Conservation (phyloP, 2,113 vertebrate species). For the Lates calcarifer region DNA sequence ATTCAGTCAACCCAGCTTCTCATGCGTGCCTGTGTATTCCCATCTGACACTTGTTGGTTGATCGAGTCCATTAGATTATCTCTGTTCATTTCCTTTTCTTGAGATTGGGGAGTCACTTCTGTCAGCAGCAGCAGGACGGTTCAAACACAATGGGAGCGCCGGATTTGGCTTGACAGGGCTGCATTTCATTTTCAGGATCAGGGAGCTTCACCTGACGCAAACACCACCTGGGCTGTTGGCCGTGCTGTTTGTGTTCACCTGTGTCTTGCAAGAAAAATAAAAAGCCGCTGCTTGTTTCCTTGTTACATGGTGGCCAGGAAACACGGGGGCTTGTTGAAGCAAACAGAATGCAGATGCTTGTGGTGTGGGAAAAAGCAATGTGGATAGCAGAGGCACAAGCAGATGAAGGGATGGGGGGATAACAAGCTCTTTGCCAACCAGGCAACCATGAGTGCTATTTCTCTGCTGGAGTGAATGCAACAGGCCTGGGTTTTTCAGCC, state of each 20-base stretch:
- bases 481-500: conserved; percentile 79
- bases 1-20: conserved; percentile 33
- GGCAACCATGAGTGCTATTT: conserved; percentile 72
- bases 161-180: conserved; percentile 42
- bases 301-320: conserved; percentile 64
- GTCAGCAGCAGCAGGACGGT: conserved; percentile 41
- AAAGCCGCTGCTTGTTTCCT: conserved; percentile 63
- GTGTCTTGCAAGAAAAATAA: conserved; percentile 50
- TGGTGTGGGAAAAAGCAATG: conserved; percentile 57
- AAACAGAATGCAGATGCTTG: conserved; percentile 76
- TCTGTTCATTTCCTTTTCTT: conserved; percentile 49
- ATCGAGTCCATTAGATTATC: conserved; percentile 61
- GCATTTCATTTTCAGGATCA: conserved; percentile 63
- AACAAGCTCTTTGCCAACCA: conserved; percentile 80
- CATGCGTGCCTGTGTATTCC: conserved; percentile 30
- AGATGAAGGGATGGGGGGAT: conserved; percentile 66
- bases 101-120: conserved; percentile 34
- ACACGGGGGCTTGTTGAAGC: conserved; percentile 57
- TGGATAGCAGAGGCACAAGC: conserved; percentile 47
- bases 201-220: conserved; percentile 29
- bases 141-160: conserved; percentile 12
- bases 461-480: conserved; percentile 79
- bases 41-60: conserved; percentile 62
- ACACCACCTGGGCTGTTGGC: conserved; percentile 56
- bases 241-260: conserved; percentile 59